These are phyloP conservation scores for Tipula vernalis DNA, from an alignment of 2,888 invertebrate species.

Conservation along the genomic window DNA sequence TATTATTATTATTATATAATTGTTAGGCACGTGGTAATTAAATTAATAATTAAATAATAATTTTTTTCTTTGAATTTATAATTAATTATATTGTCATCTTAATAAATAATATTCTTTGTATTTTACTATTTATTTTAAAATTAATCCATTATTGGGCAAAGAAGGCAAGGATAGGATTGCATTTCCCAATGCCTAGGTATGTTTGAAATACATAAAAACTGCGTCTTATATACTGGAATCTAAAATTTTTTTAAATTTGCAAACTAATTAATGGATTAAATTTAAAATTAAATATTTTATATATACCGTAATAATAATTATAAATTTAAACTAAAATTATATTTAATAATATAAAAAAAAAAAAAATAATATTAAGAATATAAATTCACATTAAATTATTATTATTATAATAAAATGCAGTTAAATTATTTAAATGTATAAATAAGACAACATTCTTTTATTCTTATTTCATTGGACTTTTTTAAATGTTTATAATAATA, in stretches of 20 bases:
- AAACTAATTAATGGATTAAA: not conserved
- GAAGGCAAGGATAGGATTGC: not conserved
- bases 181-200: too few species aligned
- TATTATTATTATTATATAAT: not conserved
- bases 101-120: not conserved
- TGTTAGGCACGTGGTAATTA: slow-evolving; percentile 9
- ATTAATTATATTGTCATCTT: not conserved
- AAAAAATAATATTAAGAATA: not conserved
- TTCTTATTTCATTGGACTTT: not conserved
- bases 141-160: not conserved
- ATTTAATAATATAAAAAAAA: not conserved
- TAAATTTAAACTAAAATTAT: not conserved
- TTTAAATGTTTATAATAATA: not conserved
- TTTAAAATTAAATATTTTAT: not conserved
- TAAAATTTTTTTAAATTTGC: too few species aligned
- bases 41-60: not conserved
- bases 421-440: not conserved
- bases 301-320: not conserved
- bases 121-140: not conserved
- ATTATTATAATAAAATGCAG: not conserved
- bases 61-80: not conserved
- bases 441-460: not conserved
- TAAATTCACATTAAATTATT: not conserved
- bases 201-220: too few species aligned
- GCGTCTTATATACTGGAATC: not conserved